Conservation (phyloP, 30 jellyfish, hydroid and myxozoan species). For the Chironex yamaguchii region DNA sequence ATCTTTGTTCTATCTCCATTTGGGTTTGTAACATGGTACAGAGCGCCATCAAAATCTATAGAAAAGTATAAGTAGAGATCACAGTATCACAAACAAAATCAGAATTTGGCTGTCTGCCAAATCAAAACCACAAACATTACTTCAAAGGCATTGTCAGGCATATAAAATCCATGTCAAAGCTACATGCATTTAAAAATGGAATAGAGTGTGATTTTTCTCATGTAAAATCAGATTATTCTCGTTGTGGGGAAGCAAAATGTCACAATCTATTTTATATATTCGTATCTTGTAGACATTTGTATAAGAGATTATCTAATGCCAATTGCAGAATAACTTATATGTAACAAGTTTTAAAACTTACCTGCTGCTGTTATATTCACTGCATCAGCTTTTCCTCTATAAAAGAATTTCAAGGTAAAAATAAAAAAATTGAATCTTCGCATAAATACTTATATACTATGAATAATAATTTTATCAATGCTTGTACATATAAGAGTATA, state of each 20-base stretch:
- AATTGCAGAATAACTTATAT: background rate
- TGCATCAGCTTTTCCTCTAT: slow-evolving; percentile 90
- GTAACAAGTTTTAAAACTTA: background rate
- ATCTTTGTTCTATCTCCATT: slow-evolving; percentile 90
- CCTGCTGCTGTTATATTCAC: slow-evolving; percentile 85
- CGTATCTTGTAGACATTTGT: background rate
- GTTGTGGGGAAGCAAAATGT: too few species aligned
- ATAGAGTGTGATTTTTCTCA: too few species aligned
- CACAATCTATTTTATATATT: too few species aligned
- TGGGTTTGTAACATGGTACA: slow-evolving; percentile 87
- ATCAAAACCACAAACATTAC: background rate
- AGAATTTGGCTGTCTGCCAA: background rate
- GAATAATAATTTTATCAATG: too few species aligned
- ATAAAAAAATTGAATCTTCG: too few species aligned
- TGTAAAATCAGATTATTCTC: too few species aligned
- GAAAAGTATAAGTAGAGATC: background rate
- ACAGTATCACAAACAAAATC: background rate
- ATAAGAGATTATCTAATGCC: background rate
- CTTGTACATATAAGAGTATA: too few species aligned
- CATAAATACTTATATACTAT: too few species aligned
- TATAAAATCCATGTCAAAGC: too few species aligned
- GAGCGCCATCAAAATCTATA: slow-evolving; percentile 96
- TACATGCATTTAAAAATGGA: too few species aligned
- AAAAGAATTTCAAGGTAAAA: background rate
- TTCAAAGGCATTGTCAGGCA: too few species aligned